Percentiles rank a stretch among this genome's conserved stretches.
These are phyloP conservation scores for Eptatretus burgeri DNA, from an alignment of 2,113 vertebrate species.

Conservation along the genomic window DNA sequence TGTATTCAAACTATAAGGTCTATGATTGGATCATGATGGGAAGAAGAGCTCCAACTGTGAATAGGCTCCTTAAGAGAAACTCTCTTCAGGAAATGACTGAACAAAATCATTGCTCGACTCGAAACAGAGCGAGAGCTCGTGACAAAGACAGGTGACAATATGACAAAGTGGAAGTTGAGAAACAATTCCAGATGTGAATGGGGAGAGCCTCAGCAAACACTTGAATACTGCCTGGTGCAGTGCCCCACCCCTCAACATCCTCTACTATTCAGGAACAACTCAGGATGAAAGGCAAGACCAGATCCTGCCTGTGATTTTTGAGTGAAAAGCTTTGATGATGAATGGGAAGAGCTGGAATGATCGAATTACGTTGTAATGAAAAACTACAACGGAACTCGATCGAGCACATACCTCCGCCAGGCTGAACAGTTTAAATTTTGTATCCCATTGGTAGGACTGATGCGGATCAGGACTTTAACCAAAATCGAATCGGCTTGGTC, in stretches of 20 bases:
- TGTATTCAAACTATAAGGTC: background rate
- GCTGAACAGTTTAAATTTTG: no score
- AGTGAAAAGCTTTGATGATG: no score
- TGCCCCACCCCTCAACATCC: background rate
- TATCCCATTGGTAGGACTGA: no score
- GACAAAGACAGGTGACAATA: conserved; percentile 5
- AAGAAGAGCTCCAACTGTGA: background rate
- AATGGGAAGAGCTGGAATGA: no score
- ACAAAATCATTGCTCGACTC: background rate
- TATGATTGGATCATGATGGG: background rate
- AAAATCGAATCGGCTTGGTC: no score
- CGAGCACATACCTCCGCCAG: no score
- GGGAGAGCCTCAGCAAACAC: background rate
- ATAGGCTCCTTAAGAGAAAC: background rate
- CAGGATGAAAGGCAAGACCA: background rate
- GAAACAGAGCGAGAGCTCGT: background rate
- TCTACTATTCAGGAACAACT: background rate
- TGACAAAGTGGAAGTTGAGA: conserved; percentile 8
- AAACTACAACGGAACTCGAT: no score
- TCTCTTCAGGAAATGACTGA: background rate
- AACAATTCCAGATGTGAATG: background rate
- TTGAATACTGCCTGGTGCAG: conserved; percentile 2
- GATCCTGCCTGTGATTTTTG: background rate
- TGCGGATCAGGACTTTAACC: no score
- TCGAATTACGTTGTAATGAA: no score